Percentiles rank a stretch among this genome's conserved stretches.
Evolutionary conservation across 2,888 invertebrate genomes (phyloP).

Genomic region (Drosophila formosana): DNA sequence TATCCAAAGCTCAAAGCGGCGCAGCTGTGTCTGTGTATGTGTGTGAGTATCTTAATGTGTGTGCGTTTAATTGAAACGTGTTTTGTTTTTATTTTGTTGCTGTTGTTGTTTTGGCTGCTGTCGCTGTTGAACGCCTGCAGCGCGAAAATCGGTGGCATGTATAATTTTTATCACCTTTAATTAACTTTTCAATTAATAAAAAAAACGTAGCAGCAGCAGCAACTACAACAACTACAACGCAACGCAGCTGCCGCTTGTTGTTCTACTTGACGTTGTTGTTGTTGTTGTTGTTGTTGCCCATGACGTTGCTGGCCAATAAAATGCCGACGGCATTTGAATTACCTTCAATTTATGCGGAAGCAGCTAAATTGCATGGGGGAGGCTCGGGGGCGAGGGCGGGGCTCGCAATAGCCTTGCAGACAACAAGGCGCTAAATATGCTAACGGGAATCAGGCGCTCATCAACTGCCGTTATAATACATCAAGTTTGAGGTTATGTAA

Average conservation of each 20-base stretch:
- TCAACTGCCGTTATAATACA: slow-evolving; percentile 3
- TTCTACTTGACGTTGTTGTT: slow-evolving; percentile 9
- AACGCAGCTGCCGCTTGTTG: slow-evolving; percentile 52
- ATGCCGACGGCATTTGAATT: slow-evolving; percentile 70
- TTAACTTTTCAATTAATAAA: slow-evolving; percentile 84
- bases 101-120: slow-evolving; percentile 44
- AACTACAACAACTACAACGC: slow-evolving; percentile 38
- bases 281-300: slow-evolving; percentile 18
- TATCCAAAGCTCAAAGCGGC: slow-evolving; percentile 13
- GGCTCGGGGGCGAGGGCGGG: neutral
- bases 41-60: slow-evolving; percentile 15
- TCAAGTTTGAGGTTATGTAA: slow-evolving; percentile 7
- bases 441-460: slow-evolving; percentile 2
- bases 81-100: slow-evolving; percentile 40
- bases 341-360: slow-evolving; percentile 32
- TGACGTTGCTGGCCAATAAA: slow-evolving; percentile 43
- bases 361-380: neutral
- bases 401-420: slow-evolving; percentile 24
- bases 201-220: slow-evolving; percentile 56
- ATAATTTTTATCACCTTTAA: slow-evolving; percentile 84
- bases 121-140: slow-evolving; percentile 74
- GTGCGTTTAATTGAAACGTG: slow-evolving; percentile 68
- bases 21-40: slow-evolving; percentile 20
- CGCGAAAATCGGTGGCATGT: slow-evolving; percentile 83
- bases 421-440: slow-evolving; percentile 37